Conservation (phyloP, 2,113 vertebrate genomes). For the Burhinus bistriatus region DNA sequence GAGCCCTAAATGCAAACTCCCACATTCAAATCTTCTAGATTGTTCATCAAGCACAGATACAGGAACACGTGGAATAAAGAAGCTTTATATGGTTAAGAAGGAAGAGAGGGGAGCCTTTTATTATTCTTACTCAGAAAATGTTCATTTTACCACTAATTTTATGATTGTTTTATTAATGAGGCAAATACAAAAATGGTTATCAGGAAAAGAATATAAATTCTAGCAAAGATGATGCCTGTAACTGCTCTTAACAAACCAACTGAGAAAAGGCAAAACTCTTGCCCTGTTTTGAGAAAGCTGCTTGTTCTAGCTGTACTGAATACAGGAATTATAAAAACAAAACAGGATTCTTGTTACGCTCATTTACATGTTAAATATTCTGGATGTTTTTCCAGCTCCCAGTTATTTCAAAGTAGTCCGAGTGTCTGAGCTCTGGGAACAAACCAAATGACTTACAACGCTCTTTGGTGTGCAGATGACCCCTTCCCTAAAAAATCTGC, state of each 20-base stretch:
- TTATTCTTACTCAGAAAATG: not conserved
- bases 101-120: not conserved
- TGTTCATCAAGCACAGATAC: not conserved
- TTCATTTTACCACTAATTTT: not conserved
- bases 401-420: slow-evolving; percentile 47
- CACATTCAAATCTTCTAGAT: not conserved
- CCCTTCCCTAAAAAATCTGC: slow-evolving; percentile 41
- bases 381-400: slow-evolving; percentile 52
- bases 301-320: slow-evolving; percentile 15
- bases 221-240: not conserved
- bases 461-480: slow-evolving; percentile 62
- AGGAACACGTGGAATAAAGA: not conserved
- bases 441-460: not conserved
- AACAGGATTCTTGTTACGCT: slow-evolving; percentile 35
- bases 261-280: not conserved
- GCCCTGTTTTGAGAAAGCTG: not conserved
- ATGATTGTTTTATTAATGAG: not conserved
- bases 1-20: not conserved
- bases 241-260: not conserved
- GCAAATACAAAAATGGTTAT: not conserved
- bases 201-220: not conserved
- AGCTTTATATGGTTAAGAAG: not conserved
- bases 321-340: slow-evolving; percentile 54
- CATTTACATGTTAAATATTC: slow-evolving; percentile 54
- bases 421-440: slow-evolving; percentile 44